Evolutionary conservation across 2,888 invertebrate genomes (phyloP).

Genomic region (Coelinius sp.): DNA sequence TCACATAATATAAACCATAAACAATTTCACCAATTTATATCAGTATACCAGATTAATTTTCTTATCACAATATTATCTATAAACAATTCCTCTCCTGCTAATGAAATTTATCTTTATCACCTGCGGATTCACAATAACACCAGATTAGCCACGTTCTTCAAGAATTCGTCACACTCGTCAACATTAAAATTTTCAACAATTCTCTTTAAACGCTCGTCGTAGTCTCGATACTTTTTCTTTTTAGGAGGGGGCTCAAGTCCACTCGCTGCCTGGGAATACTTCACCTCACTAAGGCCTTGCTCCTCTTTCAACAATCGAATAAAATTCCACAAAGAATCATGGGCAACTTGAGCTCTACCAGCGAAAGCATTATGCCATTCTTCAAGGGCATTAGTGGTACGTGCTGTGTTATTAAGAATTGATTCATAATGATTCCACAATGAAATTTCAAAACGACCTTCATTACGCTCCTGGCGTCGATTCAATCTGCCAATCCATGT

Average conservation of each 20-base stretch:
- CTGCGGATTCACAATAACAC: too few species aligned
- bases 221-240: not conserved
- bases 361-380: not conserved
- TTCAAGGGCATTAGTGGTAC: conserved; percentile 3
- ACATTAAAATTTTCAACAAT: not conserved
- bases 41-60: too few species aligned
- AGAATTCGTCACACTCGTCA: not conserved
- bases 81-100: too few species aligned
- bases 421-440: conserved; percentile 31
- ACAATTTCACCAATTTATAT: too few species aligned
- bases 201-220: not conserved
- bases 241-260: not conserved
- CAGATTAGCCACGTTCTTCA: too few species aligned
- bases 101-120: too few species aligned
- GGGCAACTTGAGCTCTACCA: not conserved
- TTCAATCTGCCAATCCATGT: conserved; percentile 30
- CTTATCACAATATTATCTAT: too few species aligned
- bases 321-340: not conserved
- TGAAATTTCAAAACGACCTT: conserved; percentile 1
- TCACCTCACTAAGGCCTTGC: conserved; percentile 44
- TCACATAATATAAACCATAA: too few species aligned
- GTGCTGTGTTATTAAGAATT: conserved; percentile 14
- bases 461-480: not conserved
- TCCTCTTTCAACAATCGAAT: conserved; percentile 2
- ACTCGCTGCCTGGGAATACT: not conserved